phyloP scores from a whole-genome alignment of 2,797 vertebrate species.

The Micromesistius poutassou region DNA sequence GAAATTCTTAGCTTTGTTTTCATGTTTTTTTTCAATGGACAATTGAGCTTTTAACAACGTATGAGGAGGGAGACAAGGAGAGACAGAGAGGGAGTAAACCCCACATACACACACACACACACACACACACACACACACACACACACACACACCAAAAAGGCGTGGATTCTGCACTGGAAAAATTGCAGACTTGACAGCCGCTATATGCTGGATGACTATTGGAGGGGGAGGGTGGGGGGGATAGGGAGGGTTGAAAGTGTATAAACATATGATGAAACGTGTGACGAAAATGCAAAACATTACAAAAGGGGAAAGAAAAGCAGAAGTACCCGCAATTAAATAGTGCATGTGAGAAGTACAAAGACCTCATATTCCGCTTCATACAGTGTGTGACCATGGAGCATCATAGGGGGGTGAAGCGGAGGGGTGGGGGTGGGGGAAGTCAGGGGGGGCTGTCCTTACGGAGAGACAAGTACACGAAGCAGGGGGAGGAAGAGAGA shows the following conservation, averaged over 20 bases:
- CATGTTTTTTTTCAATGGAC: background rate
- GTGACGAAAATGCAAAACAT: background rate
- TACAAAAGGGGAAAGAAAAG: background rate
- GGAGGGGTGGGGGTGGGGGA: slow-evolving; percentile 2
- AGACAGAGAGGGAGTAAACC: background rate
- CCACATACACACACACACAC: slow-evolving; percentile 13
- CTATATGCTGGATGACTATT: slow-evolving; percentile 43
- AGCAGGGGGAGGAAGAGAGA: background rate
- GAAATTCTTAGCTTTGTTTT: background rate
- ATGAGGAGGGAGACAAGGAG: background rate
- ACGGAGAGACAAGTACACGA: slow-evolving; percentile 18
- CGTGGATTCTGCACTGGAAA: slow-evolving; percentile 55
- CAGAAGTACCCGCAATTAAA: background rate
- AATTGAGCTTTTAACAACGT: background rate
- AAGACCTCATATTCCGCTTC: background rate
- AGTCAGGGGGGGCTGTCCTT: slow-evolving; percentile 13
- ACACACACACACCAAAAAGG: slow-evolving; percentile 66
- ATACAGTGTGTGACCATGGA: slow-evolving; percentile 2
- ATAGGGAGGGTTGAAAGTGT: slow-evolving; percentile 2
- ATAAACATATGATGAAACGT: background rate
- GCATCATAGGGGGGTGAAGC: background rate
- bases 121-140: slow-evolving; percentile 36
- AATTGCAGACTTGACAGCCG: slow-evolving; percentile 54
- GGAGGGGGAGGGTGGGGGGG: slow-evolving; percentile 19
- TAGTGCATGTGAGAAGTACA: background rate